Evolutionary conservation across 2,113 vertebrate genomes (phyloP), one percentile per base, ranked within the genome.

Genomic region (Lepisosteus oculatus): DNA sequence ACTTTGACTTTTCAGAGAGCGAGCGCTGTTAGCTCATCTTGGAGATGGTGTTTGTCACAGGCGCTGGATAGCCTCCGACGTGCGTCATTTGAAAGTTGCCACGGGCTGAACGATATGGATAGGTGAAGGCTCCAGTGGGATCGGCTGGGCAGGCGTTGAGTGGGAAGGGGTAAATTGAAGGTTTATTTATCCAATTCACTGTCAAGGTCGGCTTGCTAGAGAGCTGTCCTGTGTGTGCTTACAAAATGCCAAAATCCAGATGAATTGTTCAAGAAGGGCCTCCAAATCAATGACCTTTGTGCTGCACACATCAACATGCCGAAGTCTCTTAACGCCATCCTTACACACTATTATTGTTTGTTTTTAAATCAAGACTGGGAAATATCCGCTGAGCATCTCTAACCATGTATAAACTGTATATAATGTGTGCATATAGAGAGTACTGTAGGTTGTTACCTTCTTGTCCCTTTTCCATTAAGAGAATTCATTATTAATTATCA

Each of bases 131-230:
- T 97, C 97, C 95, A 79, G 86, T 90, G 97, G 96, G 97, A 97
- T 92, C 80, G 67, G 81, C 89, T 86, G 73, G 86, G 90, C 90
- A 92, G 81, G 77, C 84, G 80, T 82, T 63, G 84, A 93, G 87
- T 88, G 85, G 92, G 88, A 92, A 94, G 94, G 91, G 93, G 94
- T 96, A 97, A 98, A 98, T 97, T 97, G 97, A 98, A 97, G 96
- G 97, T 98, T 98, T 98, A 98, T 98, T 99, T 99, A 97, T 99
- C 97, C 95, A 94, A 93, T 95, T 96, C 92, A 90, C 96, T 99
- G 97, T 98, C 97, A 98, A 96, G 95, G 96, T 97, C 95, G 93
- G 93, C 94, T 93, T 94, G 94, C 97, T 94, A 89, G 93, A 92
- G 92, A 95, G 94, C 95, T 94, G 95, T 97, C 96, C 95, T 95